Base-by-base conservation (phyloP, 2,113 vertebrate genomes). In the Malurus melanocephalus region DNA sequence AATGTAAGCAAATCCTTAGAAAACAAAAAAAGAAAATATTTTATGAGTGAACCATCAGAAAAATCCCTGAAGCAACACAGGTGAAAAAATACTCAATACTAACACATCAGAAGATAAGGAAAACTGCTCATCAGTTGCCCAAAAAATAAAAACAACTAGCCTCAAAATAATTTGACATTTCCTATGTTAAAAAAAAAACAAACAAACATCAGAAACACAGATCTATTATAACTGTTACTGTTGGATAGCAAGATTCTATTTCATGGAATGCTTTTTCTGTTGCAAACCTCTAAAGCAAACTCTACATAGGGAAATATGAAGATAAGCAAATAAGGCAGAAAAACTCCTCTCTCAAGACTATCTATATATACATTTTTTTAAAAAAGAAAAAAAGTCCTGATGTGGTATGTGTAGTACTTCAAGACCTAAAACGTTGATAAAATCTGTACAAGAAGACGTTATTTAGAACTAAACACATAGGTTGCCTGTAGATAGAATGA, bases 271-370 rank as follows among this genome's bases (percentile, higher is more conserved):
- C 4, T 3, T 0, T 26, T 57, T 32, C 21, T 51, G 28, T 12
- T 33, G 30, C 43, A 75, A 77, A 62, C 6, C 7, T 78, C 14
- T 59, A 26, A 88, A 57, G 33, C 11, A 78, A 85, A 35, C 2
- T 6, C 1, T 16, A 18, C 4, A 10, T 38, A 45, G 64, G 7
- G 5, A 81, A 46, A 57, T 1, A 7, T 0, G 2, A 64, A 75
- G 18, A n/a, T 17, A 57, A 49, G 8, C 14, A 78, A 65, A 42
- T 9, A 69, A 0, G 4, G 14, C 6, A 62, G 10, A 64, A 64
- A 45, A 80, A 49, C 3, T 43, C 7, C 10, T 19, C 32, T 28
- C 26, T 53, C 8, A 72, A 51, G 33, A 53, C 6, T 45, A 7
- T 2, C 49, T 1, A 19, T 15, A 24, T 13, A 27, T 4, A 3